phyloP scores from a whole-genome alignment of 2,113 vertebrate genomes.

The Microtus montanus region DNA sequence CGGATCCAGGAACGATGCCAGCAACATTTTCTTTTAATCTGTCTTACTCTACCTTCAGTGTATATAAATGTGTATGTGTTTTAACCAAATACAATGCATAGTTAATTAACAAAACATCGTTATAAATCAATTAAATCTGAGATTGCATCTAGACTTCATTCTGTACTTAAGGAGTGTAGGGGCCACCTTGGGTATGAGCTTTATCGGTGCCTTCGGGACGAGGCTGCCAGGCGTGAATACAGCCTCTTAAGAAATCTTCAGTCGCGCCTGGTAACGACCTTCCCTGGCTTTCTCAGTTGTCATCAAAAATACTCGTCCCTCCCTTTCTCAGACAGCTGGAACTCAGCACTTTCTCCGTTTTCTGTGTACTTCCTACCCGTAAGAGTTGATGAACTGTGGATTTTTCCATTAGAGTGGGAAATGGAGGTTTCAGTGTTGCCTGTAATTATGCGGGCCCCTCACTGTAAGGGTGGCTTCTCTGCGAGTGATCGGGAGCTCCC shows the following conservation, averaged over 20 bases:
- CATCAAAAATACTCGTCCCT: conserved; percentile 23
- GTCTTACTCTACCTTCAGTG: background rate
- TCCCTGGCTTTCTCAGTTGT: background rate
- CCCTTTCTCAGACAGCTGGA: background rate
- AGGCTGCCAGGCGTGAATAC: background rate
- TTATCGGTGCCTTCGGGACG: background rate
- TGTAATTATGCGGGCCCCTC: conserved; percentile 36
- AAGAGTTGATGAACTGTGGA: conserved; percentile 64
- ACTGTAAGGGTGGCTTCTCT: conserved; percentile 25
- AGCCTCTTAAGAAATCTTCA: background rate
- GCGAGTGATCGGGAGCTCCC: conserved; percentile 12
- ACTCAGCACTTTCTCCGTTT: conserved; percentile 51
- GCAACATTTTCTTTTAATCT: conserved; percentile 1
- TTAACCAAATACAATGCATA: background rate
- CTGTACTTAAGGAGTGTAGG: conserved; percentile 3
- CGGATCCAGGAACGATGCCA: background rate
- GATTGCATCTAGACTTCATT: conserved; percentile 28
- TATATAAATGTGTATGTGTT: background rate
- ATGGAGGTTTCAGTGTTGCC: background rate
- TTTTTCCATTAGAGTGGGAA: conserved; percentile 61
- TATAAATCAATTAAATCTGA: conserved; percentile 30
- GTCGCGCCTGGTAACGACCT: background rate
- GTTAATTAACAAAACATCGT: background rate
- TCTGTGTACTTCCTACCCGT: background rate
- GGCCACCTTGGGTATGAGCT: background rate